Conservation (phyloP, 2,888 invertebrate genomes). For the Agonopterix arenella region DNA sequence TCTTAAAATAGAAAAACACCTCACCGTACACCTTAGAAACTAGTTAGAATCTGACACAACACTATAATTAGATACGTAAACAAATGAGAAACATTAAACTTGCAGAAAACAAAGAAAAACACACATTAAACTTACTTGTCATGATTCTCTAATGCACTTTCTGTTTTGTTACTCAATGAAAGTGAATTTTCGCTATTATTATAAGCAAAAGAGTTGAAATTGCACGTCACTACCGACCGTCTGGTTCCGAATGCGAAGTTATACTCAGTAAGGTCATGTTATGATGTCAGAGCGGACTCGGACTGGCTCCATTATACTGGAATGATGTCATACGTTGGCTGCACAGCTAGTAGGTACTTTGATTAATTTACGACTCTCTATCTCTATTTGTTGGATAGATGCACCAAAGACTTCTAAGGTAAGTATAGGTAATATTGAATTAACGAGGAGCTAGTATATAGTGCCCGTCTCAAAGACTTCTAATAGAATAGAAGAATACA, state of each 20-base stretch:
- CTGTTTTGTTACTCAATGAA: background rate
- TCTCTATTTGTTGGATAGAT: no score
- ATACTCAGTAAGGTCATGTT: conserved; percentile 4
- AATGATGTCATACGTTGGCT: conserved; percentile 9
- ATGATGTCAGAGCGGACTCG: conserved; percentile 4
- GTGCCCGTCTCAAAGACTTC: no score
- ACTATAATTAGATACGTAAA: background rate
- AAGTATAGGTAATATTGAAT: no score
- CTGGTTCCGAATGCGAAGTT: background rate
- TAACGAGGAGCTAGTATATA: no score
- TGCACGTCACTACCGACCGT: background rate
- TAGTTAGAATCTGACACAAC: background rate
- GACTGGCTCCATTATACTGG: conserved; percentile 6
- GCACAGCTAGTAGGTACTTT: background rate
- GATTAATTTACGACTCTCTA: background rate
- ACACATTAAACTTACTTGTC: background rate
- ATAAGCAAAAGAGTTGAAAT: background rate
- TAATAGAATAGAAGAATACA: no score
- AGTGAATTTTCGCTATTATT: background rate
- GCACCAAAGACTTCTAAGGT: no score
- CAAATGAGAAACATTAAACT: background rate
- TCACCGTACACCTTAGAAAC: no score
- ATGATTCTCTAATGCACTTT: background rate
- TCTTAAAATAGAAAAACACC: no score
- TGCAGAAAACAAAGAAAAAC: no score